These are phyloP conservation scores for Drosophila barbarae DNA, from an alignment of 2,888 invertebrate genomes.

Conservation along the genomic window DNA sequence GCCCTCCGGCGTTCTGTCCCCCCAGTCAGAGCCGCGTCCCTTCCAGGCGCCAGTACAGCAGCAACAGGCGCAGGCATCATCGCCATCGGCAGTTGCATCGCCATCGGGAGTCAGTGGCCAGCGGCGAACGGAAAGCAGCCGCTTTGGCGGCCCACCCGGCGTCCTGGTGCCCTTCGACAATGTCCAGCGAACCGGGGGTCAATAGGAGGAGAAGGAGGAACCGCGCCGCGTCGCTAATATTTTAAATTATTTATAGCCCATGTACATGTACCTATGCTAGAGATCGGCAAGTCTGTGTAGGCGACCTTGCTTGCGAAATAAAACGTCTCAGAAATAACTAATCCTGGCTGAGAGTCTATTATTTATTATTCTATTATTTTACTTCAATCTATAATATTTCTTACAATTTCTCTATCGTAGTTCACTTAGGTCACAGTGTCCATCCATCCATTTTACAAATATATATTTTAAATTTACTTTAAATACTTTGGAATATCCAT, in stretches of 20 bases:
- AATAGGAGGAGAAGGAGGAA: slow-evolving; percentile 33
- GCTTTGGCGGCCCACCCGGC: slow-evolving; percentile 79
- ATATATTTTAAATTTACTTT: too few species aligned
- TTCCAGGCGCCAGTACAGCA: slow-evolving; percentile 49
- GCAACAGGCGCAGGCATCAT: slow-evolving; percentile 35
- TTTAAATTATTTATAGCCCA: slow-evolving; percentile 72
- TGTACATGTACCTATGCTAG: slow-evolving; percentile 60
- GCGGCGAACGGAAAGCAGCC: slow-evolving; percentile 51
- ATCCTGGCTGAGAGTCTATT: not conserved
- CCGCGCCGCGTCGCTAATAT: slow-evolving; percentile 41
- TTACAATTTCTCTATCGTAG: too few species aligned
- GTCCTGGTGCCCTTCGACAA: slow-evolving; percentile 77
- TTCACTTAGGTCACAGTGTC: too few species aligned
- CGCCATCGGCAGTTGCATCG: slow-evolving; percentile 3
- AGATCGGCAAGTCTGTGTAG: slow-evolving; percentile 36
- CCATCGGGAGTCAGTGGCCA: not conserved
- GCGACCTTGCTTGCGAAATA: slow-evolving; percentile 23
- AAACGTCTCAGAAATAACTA: slow-evolving; percentile 26
- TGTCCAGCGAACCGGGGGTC: slow-evolving; percentile 54
- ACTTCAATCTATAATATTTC: too few species aligned
- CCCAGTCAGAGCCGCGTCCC: slow-evolving; percentile 57
- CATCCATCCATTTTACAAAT: too few species aligned
- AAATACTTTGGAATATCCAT: too few species aligned
- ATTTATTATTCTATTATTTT: too few species aligned
- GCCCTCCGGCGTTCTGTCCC: slow-evolving; percentile 63